Evolutionary conservation across 2,113 vertebrate genomes (phyloP), one percentile per base, ranked within the genome.

Genomic region (Riparia riparia): DNA sequence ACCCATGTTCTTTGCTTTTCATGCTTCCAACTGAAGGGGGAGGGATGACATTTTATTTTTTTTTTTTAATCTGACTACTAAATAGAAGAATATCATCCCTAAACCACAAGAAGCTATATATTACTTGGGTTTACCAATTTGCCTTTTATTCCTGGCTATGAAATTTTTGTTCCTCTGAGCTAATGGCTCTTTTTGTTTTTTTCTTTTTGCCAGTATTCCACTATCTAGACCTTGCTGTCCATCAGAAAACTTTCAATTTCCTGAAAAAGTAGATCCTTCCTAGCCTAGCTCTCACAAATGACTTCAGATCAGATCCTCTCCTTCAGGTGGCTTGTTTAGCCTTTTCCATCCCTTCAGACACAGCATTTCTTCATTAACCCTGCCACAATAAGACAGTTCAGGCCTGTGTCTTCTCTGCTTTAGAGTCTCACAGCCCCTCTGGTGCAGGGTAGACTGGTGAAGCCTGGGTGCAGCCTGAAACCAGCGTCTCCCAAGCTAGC

Each of bases 41-140:
- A 29, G 18, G n/a, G 22, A 56, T 1, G 1, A 21, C 0, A 0
- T 3, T 3, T 39, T 32, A 3, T 28, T 31, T 50, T 37, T n/a
- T n/a, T 74, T 73, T 57, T 73, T 64, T 49, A 42, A 15, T 49
- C 34, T 13, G 13, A 57, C 24, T 50, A 50, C 44, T 58, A 31
- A 76, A 50, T 31, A 49, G 42, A 66, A 76, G 51, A 76, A 86
- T 37, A 26, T 13, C 26, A 37, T 29, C 56, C 20, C 61, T 50
- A 66, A 66, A 76, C 44, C 4, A 57, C 34, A 57, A 42, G 2
- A 34, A 63, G 24, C 39, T 16, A 41, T 60, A 8, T 45, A 19
- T 73, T 64, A 26, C 50, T 37, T 49, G 29, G 17, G 6, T 16
- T 83, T 71, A 54, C 10, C 17, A 39, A 60, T 57, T 47, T 83